phyloP scores from a whole-genome alignment of 1,140 invertebrate species.

The Aporrectodea caliginosa region DNA sequence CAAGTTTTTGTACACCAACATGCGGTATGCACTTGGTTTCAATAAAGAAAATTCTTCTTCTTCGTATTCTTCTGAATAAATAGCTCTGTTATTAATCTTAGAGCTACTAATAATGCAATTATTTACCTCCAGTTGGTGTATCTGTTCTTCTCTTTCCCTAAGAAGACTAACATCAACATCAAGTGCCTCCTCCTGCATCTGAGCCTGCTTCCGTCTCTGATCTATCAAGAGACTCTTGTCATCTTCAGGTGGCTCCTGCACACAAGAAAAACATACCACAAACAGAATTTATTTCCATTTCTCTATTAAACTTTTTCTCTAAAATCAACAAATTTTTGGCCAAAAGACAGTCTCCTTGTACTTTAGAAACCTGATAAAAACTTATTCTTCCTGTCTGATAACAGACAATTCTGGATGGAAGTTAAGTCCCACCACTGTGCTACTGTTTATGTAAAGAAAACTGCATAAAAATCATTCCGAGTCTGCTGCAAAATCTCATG shows the following conservation, averaged over 20 bases:
- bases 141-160: conserved; percentile 9
- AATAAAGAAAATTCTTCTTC: background rate
- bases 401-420: background rate
- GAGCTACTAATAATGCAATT: background rate
- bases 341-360: background rate
- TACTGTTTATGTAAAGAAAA: too few relatives aligned
- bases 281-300: too few relatives aligned
- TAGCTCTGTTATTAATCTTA: background rate
- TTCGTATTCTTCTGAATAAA: too few relatives aligned
- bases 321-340: background rate
- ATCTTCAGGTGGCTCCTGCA: too few relatives aligned
- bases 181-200: conserved; percentile 12
- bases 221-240: background rate
- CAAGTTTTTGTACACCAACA: background rate
- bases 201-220: background rate
- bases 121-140: conserved; percentile 18
- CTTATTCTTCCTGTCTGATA: background rate
- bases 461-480: too few relatives aligned
- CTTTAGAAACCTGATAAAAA: background rate
- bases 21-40: background rate
- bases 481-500: too few relatives aligned
- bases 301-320: too few relatives aligned
- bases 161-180: conserved; percentile 11
- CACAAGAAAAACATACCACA: too few relatives aligned
- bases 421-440: too few relatives aligned